phyloP scores from a whole-genome alignment of 2,113 vertebrate genomes.

The Heteronetta atricapilla region DNA sequence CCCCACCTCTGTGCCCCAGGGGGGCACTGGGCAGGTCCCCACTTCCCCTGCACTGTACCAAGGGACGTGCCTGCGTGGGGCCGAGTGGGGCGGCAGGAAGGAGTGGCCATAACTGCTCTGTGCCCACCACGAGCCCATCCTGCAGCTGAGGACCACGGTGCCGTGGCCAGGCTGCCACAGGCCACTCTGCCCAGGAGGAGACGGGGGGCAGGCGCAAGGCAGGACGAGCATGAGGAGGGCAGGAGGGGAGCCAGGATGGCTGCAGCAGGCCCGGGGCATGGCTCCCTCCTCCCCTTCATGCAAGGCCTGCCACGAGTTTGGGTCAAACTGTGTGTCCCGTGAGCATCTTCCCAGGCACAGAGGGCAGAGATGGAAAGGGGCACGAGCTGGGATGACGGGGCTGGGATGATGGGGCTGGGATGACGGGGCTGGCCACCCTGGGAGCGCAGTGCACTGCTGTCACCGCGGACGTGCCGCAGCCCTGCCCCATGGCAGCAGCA shows the following conservation, averaged over 20 bases:
- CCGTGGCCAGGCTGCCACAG: background rate
- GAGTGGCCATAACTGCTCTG: background rate
- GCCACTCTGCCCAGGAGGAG: background rate
- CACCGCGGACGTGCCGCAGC: rapidly evolving
- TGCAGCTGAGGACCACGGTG: background rate
- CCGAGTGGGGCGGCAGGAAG: rapidly evolving
- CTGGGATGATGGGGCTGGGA: too few relatives aligned
- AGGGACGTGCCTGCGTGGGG: rapidly evolving
- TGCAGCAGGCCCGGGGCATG: background rate
- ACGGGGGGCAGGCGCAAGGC: background rate
- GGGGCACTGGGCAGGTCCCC: background rate
- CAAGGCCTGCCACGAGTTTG: background rate
- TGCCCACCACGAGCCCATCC: background rate
- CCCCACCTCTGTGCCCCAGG: background rate
- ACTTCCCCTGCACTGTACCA: background rate
- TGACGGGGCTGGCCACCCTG: rapidly evolving
- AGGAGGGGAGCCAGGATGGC: too few relatives aligned
- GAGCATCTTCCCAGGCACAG: background rate
- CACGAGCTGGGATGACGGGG: background rate
- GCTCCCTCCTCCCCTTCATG: rapidly evolving
- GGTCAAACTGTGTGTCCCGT: rapidly evolving
- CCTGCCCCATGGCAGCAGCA: background rate
- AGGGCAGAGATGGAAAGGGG: rapidly evolving
- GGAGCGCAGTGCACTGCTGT: rapidly evolving
- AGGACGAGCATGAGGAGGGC: background rate